Evolutionary conservation across 2,888 invertebrate species (phyloP).

Genomic region (Cyclophora punctaria): DNA sequence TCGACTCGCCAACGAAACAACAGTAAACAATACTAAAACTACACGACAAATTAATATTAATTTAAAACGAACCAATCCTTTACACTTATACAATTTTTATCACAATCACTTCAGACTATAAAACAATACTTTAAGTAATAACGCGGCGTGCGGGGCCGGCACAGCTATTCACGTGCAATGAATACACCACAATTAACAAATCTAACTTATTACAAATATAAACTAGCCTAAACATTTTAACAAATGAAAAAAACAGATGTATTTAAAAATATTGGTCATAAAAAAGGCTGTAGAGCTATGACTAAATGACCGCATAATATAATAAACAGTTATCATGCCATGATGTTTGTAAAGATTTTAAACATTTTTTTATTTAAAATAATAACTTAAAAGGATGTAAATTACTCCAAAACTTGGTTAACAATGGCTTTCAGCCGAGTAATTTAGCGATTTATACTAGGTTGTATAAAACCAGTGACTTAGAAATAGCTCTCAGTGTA

Average conservation of each 20-base stretch:
- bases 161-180: slow-evolving; percentile 68
- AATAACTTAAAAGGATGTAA: slow-evolving; percentile 67
- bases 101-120: slow-evolving; percentile 70
- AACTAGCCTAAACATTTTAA: slow-evolving; percentile 75
- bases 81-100: slow-evolving; percentile 54
- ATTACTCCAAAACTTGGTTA: slow-evolving; percentile 69
- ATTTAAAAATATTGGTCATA: slow-evolving; percentile 68
- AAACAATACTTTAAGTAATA: slow-evolving; percentile 51
- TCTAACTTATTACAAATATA: slow-evolving; percentile 72
- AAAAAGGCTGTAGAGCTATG: slow-evolving; percentile 71
- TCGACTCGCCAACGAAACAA: slow-evolving; percentile 48
- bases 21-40: slow-evolving; percentile 56
- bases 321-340: slow-evolving; percentile 54
- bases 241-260: slow-evolving; percentile 62
- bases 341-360: slow-evolving; percentile 62
- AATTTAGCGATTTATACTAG: slow-evolving; percentile 52
- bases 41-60: slow-evolving; percentile 25
- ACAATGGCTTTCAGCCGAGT: slow-evolving; percentile 57
- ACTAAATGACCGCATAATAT: slow-evolving; percentile 64
- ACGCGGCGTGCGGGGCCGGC: slow-evolving; percentile 61
- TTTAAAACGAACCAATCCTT: slow-evolving; percentile 54
- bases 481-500: slow-evolving; percentile 75
- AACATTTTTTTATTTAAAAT: slow-evolving; percentile 38
- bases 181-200: slow-evolving; percentile 74
- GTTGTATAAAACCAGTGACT: slow-evolving; percentile 70